A percentile compares a stretch with the other conserved stretches of the same genome.
phyloP scores from a whole-genome alignment of 2,113 vertebrate genomes.

The Megatriorchis doriae region DNA sequence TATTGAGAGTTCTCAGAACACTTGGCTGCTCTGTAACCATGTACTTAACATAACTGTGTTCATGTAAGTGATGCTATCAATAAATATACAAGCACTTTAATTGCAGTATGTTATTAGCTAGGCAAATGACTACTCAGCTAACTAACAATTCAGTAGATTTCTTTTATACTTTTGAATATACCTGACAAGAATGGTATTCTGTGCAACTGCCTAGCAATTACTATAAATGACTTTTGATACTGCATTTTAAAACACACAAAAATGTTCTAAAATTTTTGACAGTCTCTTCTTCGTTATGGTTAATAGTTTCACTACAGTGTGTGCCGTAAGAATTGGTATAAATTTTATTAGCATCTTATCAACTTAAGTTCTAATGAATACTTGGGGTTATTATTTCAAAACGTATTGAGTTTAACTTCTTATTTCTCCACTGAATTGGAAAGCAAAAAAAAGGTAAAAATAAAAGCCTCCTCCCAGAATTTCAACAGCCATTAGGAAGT shows the following conservation, averaged over 20 bases:
- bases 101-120: neutral
- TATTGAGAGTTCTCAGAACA: neutral
- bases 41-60: neutral
- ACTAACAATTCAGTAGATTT: neutral
- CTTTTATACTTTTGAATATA: neutral
- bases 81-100: neutral
- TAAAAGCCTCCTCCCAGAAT: neutral
- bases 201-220: neutral
- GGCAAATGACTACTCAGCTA: neutral
- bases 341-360: neutral
- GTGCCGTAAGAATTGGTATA: neutral
- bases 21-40: neutral
- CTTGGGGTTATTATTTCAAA: neutral
- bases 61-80: neutral
- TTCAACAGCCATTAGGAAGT: neutral
- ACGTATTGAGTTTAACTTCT: neutral
- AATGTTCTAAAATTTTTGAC: neutral
- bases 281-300: neutral
- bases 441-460: neutral
- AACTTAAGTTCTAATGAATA: neutral
- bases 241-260: neutral
- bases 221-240: neutral
- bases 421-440: neutral
- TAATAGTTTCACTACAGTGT: neutral
- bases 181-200: neutral